Evolutionary conservation across 2,113 vertebrate species (phyloP).

Genomic region (Odontophorus gujanensis): DNA sequence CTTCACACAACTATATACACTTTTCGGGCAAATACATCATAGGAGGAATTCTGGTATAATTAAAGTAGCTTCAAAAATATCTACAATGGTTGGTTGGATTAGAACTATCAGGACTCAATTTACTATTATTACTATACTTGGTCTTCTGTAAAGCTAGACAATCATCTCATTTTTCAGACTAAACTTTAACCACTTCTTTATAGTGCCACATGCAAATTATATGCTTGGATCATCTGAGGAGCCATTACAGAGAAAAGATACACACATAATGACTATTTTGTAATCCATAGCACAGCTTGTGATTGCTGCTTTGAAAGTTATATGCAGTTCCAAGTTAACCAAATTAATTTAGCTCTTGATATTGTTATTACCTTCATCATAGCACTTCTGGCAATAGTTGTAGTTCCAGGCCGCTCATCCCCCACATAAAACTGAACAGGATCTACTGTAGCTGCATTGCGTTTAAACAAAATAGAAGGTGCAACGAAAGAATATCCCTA

Average conservation of each 20-base stretch:
- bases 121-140: neutral
- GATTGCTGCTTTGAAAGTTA: neutral
- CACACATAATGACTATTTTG: neutral
- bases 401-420: constrained; percentile 87
- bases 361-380: constrained; percentile 93
- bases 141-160: neutral
- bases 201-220: neutral
- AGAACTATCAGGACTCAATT: neutral
- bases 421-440: constrained; percentile 87
- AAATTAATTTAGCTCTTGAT: constrained; percentile 11
- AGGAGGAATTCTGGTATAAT: neutral
- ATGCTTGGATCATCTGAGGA: neutral
- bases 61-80: neutral
- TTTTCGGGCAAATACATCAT: neutral
- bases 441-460: constrained; percentile 92
- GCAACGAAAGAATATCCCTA: constrained; percentile 98
- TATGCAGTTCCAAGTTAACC: neutral
- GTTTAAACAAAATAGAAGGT: constrained; percentile 97
- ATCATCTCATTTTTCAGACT: neutral
- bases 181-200: neutral
- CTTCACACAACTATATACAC: neutral
- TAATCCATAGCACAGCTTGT: neutral
- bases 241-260: neutral
- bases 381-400: constrained; percentile 91
- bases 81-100: neutral